These are phyloP conservation scores for Echinarachnius parma DNA, from an alignment of 53 echinoderm and acorn worm genomes.

Conservation along the genomic window DNA sequence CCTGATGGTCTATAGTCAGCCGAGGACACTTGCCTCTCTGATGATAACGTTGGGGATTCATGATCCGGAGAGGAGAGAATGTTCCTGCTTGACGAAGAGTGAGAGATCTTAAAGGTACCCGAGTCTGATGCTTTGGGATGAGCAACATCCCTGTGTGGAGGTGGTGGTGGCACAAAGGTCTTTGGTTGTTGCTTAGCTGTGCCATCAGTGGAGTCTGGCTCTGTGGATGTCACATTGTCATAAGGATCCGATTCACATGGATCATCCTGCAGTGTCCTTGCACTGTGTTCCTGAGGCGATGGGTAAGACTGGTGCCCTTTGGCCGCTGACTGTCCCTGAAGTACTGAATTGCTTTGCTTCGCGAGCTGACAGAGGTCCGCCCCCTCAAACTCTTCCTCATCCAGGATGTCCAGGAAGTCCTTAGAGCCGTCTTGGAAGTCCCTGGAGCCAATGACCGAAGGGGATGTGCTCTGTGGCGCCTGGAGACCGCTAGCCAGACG, in stretches of 20 bases:
- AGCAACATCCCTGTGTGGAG: conserved; percentile 3
- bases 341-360: conserved; percentile 43
- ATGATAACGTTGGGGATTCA: conserved; percentile 22
- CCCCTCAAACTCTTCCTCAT: conserved; percentile 34
- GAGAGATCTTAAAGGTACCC: conserved; percentile 4
- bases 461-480: conserved; percentile 14
- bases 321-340: conserved; percentile 11
- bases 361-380: conserved; percentile 27
- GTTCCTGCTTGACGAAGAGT: not conserved
- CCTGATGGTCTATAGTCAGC: conserved; percentile 7
- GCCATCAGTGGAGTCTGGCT: conserved; percentile 1
- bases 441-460: conserved; percentile 21
- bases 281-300: conserved; percentile 8
- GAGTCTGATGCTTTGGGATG: conserved; percentile 38
- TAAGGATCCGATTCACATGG: conserved; percentile 18
- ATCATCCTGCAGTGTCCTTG: not conserved
- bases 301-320: conserved; percentile 10
- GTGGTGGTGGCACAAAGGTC: conserved; percentile 12
- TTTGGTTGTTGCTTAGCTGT: conserved; percentile 10
- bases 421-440: conserved; percentile 52
- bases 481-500: conserved; percentile 36
- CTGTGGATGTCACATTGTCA: conserved; percentile 20
- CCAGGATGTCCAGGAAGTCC: conserved; percentile 53
- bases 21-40: not conserved
- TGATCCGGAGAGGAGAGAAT: conserved; percentile 20